phyloP scores from a whole-genome alignment of 2,113 vertebrate species.

The Syngnathus floridae region DNA sequence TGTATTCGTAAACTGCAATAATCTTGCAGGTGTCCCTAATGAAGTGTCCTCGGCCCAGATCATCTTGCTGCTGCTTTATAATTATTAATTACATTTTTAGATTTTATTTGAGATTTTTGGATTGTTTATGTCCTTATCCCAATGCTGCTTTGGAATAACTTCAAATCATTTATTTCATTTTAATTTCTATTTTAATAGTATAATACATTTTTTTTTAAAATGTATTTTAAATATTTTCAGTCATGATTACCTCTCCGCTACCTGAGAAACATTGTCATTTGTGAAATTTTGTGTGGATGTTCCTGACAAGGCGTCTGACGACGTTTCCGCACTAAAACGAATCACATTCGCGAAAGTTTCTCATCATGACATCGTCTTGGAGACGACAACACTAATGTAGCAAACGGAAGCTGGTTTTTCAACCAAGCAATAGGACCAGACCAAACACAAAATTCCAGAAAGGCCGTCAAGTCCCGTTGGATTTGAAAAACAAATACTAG shows the following conservation, averaged over 20 bases:
- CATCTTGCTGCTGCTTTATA: constrained; percentile 37
- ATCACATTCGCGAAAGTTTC: neutral
- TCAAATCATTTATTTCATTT: neutral
- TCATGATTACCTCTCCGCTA: too few species aligned
- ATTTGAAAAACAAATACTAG: too few species aligned
- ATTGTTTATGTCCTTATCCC: constrained; percentile 32
- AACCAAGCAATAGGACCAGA: neutral
- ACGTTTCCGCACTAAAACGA: neutral
- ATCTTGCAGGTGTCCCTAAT: neutral
- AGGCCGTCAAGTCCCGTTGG: neutral
- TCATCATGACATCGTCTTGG: neutral
- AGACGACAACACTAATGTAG: neutral
- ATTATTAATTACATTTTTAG: constrained; percentile 14
- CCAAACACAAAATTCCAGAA: neutral
- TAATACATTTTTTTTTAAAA: neutral
- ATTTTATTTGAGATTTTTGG: constrained; percentile 5
- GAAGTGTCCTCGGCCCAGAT: constrained; percentile 10
- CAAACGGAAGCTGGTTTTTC: neutral
- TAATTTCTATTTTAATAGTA: neutral
- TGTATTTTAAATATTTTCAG: neutral
- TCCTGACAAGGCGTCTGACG: neutral
- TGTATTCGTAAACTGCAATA: neutral
- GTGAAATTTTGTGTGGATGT: neutral
- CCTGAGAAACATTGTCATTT: neutral
- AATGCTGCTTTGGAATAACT: constrained; percentile 24